Conservation (phyloP, 2,797 vertebrate genomes). For the Pantherophis vulpinus region DNA sequence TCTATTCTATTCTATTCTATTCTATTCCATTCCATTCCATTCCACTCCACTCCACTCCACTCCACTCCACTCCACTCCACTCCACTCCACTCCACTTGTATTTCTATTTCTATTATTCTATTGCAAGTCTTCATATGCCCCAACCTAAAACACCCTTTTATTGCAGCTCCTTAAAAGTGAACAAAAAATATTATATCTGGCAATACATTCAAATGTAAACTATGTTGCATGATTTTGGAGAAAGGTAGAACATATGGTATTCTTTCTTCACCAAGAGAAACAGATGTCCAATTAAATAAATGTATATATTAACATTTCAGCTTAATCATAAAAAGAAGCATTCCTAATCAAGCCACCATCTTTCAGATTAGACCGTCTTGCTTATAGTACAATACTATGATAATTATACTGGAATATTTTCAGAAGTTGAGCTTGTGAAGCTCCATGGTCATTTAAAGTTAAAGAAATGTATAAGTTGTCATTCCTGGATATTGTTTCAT, state of each 20-base stretch:
- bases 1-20: rapidly evolving
- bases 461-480: background rate
- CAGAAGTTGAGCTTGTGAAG: background rate
- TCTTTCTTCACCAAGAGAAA: background rate
- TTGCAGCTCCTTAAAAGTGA: background rate
- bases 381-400: background rate
- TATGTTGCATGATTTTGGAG: background rate
- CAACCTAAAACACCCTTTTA: background rate
- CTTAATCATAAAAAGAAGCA: background rate
- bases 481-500: background rate
- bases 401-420: background rate
- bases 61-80: no score
- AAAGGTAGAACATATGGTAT: background rate
- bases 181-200: no score
- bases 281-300: background rate
- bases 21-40: rapidly evolving
- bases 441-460: background rate
- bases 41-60: no score
- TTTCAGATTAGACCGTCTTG: no score
- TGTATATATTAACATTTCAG: background rate
- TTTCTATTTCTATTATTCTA: no score
- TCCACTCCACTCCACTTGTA: no score
- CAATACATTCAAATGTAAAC: background rate
- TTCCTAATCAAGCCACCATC: background rate
- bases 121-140: background rate